These are phyloP conservation scores for Erpobdella octoculata DNA, from an alignment of 2,888 invertebrate species.

Conservation along the genomic window DNA sequence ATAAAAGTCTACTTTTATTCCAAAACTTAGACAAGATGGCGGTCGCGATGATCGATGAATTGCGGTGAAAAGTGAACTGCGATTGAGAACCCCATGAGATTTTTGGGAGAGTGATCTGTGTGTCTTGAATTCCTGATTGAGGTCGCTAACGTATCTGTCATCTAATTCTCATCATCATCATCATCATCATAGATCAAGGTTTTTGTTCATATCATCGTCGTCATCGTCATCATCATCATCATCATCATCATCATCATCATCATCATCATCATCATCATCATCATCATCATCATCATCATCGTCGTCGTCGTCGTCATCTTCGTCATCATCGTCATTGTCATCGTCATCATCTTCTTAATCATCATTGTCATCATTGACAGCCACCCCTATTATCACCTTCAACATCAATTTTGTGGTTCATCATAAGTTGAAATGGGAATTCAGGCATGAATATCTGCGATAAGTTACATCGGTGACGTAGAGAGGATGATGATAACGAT, in stretches of 20 bases:
- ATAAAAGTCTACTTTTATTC: too few species aligned
- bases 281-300: constrained; percentile 27
- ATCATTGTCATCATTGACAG: constrained; percentile 17
- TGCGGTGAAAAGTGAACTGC: neutral
- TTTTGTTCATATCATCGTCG: constrained; percentile 2
- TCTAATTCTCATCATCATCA: constrained; percentile 21
- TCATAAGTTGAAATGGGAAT: neutral
- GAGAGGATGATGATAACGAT: neutral
- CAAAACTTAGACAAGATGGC: too few species aligned
- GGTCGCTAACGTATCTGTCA: neutral
- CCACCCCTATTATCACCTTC: neutral
- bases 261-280: constrained; percentile 28
- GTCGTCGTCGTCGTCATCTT: constrained; percentile 23
- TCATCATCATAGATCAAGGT: constrained; percentile 5
- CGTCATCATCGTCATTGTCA: constrained; percentile 18
- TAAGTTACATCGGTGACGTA: neutral
- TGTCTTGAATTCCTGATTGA: neutral
- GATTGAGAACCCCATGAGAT: neutral
- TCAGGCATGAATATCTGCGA: too few species aligned
- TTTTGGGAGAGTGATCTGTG: neutral
- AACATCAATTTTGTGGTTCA: neutral
- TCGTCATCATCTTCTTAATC: constrained; percentile 20
- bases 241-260: constrained; percentile 23
- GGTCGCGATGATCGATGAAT: neutral
- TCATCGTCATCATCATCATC: constrained; percentile 23